Evolutionary conservation across 2,888 invertebrate species (phyloP).

Genomic region (Silvanus unidentatus): DNA sequence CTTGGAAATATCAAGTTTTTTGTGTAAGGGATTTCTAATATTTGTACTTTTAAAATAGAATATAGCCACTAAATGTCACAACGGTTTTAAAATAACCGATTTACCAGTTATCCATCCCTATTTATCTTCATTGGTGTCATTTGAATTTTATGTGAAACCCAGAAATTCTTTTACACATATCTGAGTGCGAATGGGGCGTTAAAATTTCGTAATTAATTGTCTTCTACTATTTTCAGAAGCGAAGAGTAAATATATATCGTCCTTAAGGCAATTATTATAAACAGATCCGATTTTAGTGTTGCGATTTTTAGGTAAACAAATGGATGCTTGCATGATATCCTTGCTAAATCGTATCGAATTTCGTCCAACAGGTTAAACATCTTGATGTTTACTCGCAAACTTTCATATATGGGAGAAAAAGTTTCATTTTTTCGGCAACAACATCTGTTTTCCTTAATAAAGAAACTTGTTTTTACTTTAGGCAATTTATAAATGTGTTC

Average conservation of each 20-base stretch:
- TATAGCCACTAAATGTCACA: too few species aligned
- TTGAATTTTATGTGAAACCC: constrained; percentile 10
- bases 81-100: too few species aligned
- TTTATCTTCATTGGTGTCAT: constrained; percentile 20
- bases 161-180: too few species aligned
- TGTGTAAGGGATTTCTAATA: too few species aligned
- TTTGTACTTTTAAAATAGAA: too few species aligned
- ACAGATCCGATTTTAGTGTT: too few species aligned
- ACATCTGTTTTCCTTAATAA: constrained; percentile 1
- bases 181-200: constrained; percentile 8
- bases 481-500: constrained; percentile 25
- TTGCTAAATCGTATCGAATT: background rate
- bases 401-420: too few species aligned
- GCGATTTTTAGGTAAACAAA: background rate
- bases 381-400: background rate
- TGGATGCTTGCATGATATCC: background rate
- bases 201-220: constrained; percentile 19
- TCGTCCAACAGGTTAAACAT: background rate
- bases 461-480: constrained; percentile 28
- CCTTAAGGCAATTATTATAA: too few species aligned
- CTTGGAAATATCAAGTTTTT: too few species aligned
- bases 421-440: background rate
- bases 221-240: constrained; percentile 10
- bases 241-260: constrained; percentile 1
- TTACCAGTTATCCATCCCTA: too few species aligned